A percentile compares a stretch with the other conserved stretches of the same genome.
phyloP scores from a whole-genome alignment of 37 sponge, comb jelly and placozoan genomes.

The Tethya wilhelma region DNA sequence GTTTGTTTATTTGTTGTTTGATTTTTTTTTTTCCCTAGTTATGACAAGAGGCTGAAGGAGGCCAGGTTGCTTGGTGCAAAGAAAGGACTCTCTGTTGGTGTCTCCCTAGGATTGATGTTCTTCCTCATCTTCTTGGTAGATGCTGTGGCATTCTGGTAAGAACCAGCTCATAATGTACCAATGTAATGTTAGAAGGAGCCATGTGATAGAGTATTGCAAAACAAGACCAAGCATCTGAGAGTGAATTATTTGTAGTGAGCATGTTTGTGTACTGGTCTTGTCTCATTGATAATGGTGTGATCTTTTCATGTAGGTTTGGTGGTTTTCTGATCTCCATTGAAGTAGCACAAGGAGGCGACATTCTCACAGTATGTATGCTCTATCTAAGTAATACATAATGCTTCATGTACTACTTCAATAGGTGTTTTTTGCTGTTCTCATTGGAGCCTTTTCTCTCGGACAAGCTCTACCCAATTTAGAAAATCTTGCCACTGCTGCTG shows the following conservation, averaged over 20 bases:
- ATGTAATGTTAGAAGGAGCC: too few relatives aligned
- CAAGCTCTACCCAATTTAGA: conserved; percentile 70
- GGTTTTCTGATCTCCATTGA: conserved; percentile 36
- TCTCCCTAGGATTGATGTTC: conserved; percentile 46
- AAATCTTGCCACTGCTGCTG: conserved; percentile 54
- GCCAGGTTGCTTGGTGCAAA: conserved; percentile 55
- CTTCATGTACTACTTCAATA: too few relatives aligned
- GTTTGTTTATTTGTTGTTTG: too few relatives aligned
- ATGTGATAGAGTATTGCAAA: too few relatives aligned
- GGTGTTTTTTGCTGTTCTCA: conserved; percentile 78
- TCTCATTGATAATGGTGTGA: too few relatives aligned
- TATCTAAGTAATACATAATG: neutral
- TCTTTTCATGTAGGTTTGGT: conserved; percentile 72
- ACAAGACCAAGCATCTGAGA: too few relatives aligned
- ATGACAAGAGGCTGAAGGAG: conserved; percentile 45
- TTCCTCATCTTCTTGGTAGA: conserved; percentile 61
- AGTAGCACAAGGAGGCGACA: conserved; percentile 21
- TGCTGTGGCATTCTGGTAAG: conserved; percentile 65
- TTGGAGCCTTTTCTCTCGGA: conserved; percentile 81
- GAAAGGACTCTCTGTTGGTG: conserved; percentile 60
- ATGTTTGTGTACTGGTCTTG: too few relatives aligned
- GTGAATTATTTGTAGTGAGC: too few relatives aligned
- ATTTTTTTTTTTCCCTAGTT: conserved; percentile 17
- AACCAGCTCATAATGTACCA: too few relatives aligned
- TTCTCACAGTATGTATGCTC: conserved; percentile 52